These are phyloP conservation scores for Agapornis canus DNA, from an alignment of 2,797 vertebrate species.

Conservation along the genomic window DNA sequence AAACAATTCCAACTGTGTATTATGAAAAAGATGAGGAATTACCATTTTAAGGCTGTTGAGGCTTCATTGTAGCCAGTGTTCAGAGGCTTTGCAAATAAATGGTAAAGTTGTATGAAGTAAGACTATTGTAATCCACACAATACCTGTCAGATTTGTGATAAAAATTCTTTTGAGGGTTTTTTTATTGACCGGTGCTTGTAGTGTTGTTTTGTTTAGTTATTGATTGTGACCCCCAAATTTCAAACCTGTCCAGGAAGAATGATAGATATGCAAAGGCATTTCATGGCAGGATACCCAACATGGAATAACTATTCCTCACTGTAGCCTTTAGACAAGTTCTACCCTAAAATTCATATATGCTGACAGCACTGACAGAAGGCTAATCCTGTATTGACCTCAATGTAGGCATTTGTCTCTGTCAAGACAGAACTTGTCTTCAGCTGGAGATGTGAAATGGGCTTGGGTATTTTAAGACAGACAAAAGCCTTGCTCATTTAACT, in stretches of 20 bases:
- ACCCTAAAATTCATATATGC: background rate
- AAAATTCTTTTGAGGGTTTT: background rate
- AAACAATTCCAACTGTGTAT: background rate
- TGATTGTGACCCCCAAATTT: background rate
- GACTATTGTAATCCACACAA: background rate
- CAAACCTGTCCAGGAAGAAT: background rate
- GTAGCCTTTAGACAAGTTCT: background rate
- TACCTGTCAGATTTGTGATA: background rate
- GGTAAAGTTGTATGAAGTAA: background rate
- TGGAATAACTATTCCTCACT: background rate
- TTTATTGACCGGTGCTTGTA: background rate
- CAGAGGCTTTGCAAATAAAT: background rate
- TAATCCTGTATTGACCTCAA: background rate
- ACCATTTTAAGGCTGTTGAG: background rate
- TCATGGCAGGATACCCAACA: background rate
- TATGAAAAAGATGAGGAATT: background rate
- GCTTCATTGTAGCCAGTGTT: background rate
- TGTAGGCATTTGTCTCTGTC: background rate
- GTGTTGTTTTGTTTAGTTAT: background rate
- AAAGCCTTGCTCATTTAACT: background rate
- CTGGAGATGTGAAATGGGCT: background rate
- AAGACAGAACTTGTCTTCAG: background rate
- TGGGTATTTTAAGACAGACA: background rate
- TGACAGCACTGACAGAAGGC: background rate
- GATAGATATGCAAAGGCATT: background rate